Percentiles rank a stretch among this genome's conserved stretches.
Evolutionary conservation across 1,140 invertebrate genomes (phyloP).

Genomic region (Aphaenogaster floridana): DNA sequence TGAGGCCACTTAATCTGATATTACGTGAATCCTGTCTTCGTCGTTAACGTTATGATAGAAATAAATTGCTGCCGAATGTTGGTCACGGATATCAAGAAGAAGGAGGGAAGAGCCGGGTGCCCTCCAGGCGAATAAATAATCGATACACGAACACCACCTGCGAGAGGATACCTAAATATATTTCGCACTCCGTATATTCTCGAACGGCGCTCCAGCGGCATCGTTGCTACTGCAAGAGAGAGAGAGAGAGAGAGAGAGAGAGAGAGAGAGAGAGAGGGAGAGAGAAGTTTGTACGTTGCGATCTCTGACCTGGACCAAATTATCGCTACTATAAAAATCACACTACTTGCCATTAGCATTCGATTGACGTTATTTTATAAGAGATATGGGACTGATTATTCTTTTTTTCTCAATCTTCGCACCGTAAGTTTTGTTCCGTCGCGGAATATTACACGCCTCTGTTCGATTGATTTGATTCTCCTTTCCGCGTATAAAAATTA

Average conservation of each 20-base stretch:
- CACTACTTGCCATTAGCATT: slow-evolving; percentile 73
- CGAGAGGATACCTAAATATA: slow-evolving; percentile 67
- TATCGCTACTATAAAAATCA: slow-evolving; percentile 71
- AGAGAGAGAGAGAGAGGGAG: slow-evolving; percentile 19
- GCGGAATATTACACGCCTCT: slow-evolving; percentile 19
- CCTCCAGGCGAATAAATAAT: slow-evolving; percentile 69
- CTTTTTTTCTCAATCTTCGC: slow-evolving; percentile 34
- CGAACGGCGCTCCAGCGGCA: slow-evolving; percentile 21
- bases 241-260: neutral
- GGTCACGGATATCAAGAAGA: slow-evolving; percentile 23
- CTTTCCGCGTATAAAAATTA: slow-evolving; percentile 1
- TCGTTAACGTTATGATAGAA: slow-evolving; percentile 60
- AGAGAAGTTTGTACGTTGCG: slow-evolving; percentile 14
- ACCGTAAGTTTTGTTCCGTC: slow-evolving; percentile 34
- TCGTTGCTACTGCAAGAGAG: slow-evolving; percentile 23
- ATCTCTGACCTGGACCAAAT: slow-evolving; percentile 69
- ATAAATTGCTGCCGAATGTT: slow-evolving; percentile 67
- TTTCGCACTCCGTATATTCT: slow-evolving; percentile 70
- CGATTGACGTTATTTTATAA: slow-evolving; percentile 72
- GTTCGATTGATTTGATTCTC: neutral
- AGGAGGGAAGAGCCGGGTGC: slow-evolving; percentile 26
- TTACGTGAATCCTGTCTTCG: slow-evolving; percentile 60
- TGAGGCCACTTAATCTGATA: slow-evolving; percentile 59
- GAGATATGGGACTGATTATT: slow-evolving; percentile 55
- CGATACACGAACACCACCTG: slow-evolving; percentile 62